Evolutionary conservation across 1,140 invertebrate species (phyloP).

Genomic region (Diabrotica virgifera): DNA sequence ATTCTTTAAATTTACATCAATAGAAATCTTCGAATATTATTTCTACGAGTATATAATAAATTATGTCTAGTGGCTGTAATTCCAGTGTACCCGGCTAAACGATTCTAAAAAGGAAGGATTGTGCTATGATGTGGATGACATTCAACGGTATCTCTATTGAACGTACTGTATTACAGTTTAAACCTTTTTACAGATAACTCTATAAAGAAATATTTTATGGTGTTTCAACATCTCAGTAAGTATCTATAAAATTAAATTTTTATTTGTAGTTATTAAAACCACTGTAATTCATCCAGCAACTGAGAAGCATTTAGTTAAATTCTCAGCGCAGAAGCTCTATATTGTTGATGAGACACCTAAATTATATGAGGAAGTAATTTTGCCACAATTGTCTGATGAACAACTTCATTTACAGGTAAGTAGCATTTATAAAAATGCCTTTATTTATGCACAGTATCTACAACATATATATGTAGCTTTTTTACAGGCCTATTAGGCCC

Average conservation of each 20-base stretch:
- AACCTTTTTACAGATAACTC: neutral
- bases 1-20: too few relatives aligned
- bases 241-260: conserved; percentile 28
- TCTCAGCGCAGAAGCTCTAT: conserved; percentile 66
- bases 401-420: conserved; percentile 75
- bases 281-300: conserved; percentile 91
- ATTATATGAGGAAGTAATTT: conserved; percentile 75
- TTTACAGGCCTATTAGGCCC: too few relatives aligned
- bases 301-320: conserved; percentile 87
- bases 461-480: too few relatives aligned
- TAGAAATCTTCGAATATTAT: too few relatives aligned
- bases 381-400: conserved; percentile 68
- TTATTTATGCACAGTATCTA: conserved; percentile 6
- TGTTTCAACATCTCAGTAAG: neutral
- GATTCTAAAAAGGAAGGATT: too few relatives aligned
- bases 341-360: conserved; percentile 82
- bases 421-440: neutral
- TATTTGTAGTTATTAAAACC: conserved; percentile 49
- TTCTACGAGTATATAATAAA: too few relatives aligned
- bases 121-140: too few relatives aligned
- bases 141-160: too few relatives aligned
- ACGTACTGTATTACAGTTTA: too few relatives aligned
- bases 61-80: too few relatives aligned
- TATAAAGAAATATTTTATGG: neutral
- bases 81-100: too few relatives aligned